Evolutionary conservation across 2,888 invertebrate species (phyloP), one percentile per base, ranked within the genome.

Genomic region (Troides oblongomaculatus): DNA sequence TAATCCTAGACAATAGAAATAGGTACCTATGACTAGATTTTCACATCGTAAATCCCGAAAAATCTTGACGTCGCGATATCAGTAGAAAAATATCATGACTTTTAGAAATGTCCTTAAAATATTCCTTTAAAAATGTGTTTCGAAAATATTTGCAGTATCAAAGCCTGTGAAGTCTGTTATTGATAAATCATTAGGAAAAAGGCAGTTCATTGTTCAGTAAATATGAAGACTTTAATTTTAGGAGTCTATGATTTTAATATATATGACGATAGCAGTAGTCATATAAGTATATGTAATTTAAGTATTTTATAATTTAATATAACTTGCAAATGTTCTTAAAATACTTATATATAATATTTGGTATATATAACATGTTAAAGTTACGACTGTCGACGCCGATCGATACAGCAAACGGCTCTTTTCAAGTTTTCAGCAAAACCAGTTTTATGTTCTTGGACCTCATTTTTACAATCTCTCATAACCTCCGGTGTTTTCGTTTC

Each of bases 371-470:
- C 23, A 61, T 6, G 18, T 18, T 61, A 75, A 72, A 79, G 73
- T 82, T 90, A 91, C 62, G 92, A 92, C 71, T 90, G 89, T 66
- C 89, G 81, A 80, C 92, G 83, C 71, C 85, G 89, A 77, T 92
- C 91, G 72, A 92, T 90, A 78, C 92, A 92, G 79, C 92, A 92
- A 72, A 92, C 89, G 68, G 87, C 92, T 81, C 86, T 84, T 71
- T 86, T 91, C 68, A 92, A 81, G 79, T 90, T 90, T 74, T 89
- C 91, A 68, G 91, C 81, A 78, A 92, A 92, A 79, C 92, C 89
- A 80, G 83, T 78, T 75, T 87, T 91, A 60, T 85, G 83, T 70
- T 80, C 82, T 81, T 88, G 88, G 81, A 85, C 85, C 78, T 89
- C 89, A 71, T 72, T 77, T 81, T 86, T 86, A 72, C 81, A 81